phyloP scores from a whole-genome alignment of 2,797 vertebrate genomes.

The Argentina silus region DNA sequence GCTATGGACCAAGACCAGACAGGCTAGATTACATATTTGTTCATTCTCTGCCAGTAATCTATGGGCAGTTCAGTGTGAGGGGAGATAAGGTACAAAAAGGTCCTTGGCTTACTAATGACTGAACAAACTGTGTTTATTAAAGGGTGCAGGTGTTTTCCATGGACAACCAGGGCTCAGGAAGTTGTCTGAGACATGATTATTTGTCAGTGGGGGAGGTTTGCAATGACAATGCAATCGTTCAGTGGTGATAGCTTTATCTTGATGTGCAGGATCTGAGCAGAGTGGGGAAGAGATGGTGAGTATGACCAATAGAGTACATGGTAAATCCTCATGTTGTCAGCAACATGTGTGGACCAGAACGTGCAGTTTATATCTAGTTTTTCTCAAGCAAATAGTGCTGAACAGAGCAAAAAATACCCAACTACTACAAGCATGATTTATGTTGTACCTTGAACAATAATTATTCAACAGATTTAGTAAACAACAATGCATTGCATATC shows the following conservation, averaged over 20 bases:
- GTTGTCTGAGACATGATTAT: neutral
- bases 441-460: no score
- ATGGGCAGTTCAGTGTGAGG: neutral
- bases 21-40: neutral
- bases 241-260: neutral
- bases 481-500: no score
- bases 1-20: neutral
- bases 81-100: neutral
- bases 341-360: neutral
- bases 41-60: neutral
- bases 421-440: no score
- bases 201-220: neutral
- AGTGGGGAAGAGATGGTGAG: neutral
- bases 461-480: no score
- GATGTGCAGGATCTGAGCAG: neutral
- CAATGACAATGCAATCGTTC: neutral
- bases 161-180: neutral
- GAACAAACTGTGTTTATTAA: neutral
- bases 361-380: neutral
- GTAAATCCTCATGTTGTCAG: neutral
- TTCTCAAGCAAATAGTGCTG: neutral
- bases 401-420: neutral
- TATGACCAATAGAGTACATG: neutral
- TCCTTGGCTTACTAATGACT: neutral
- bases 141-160: neutral